These are phyloP conservation scores for Bergia puertoricense DNA, from an alignment of 92 coral and sea anemone species.

Conservation along the genomic window DNA sequence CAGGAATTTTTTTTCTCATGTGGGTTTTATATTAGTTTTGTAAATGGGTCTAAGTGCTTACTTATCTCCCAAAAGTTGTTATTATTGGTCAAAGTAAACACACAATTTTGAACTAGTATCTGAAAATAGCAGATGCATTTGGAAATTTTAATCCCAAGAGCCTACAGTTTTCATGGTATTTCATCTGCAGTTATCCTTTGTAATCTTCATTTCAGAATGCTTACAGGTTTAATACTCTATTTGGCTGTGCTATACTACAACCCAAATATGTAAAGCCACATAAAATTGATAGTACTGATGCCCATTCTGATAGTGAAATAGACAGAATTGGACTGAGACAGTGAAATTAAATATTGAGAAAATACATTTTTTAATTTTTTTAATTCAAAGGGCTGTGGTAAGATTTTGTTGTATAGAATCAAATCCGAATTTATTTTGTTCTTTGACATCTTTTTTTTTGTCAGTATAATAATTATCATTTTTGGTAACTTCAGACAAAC, in stretches of 20 bases:
- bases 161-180: not conserved
- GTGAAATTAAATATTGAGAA: too few relatives aligned
- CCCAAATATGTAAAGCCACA: too few relatives aligned
- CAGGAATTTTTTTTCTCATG: not conserved
- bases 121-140: constrained; percentile 8
- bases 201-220: not conserved
- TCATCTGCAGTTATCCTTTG: too few relatives aligned
- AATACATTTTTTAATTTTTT: too few relatives aligned
- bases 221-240: not conserved
- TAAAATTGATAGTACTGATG: too few relatives aligned
- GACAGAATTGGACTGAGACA: too few relatives aligned
- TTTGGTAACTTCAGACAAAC: not conserved
- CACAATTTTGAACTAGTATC: not conserved
- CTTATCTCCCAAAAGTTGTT: not conserved
- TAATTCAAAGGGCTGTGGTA: too few relatives aligned
- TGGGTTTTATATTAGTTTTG: constrained; percentile 10
- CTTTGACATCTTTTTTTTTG: not conserved
- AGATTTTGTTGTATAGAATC: too few relatives aligned
- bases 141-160: not conserved
- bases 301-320: too few relatives aligned
- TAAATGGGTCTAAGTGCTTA: not conserved
- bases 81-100: constrained; percentile 9
- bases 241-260: not conserved
- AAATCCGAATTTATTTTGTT: too few relatives aligned
- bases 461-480: not conserved